Evolutionary conservation across 2,797 vertebrate genomes (phyloP), one percentile per base, ranked within the genome.

Genomic region (Telmatherina bonti): DNA sequence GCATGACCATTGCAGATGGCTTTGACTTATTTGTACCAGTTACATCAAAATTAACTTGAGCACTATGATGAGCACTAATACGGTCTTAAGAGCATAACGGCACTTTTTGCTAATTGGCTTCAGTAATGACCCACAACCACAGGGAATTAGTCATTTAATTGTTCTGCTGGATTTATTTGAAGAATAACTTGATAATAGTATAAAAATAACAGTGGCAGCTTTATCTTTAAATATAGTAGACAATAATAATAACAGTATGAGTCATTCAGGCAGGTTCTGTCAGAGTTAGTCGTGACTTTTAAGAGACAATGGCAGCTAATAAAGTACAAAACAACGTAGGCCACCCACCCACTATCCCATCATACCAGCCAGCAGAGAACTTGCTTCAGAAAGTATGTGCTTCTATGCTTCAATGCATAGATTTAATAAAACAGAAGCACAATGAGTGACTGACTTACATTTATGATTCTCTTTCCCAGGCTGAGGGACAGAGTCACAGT

Each of bases 401-500:
- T 62, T 75, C 60, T 72, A 67, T 63, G 4, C 22, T 45, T 45
- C 16, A 45, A 54, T 45, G 35, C 26, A 78, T 63, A 36, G 62
- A 67, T 45, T 30, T 10, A 16, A 43, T 68, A 7, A 0, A 67
- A 71, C 18, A 55, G 30, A 61, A 43, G 18, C 22, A 58, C 2
- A 30, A 5, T 52, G 6, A 18, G 11, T 43, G 56, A 76, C 30
- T 70, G 70, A 73, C 66, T 78, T 63, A 41, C 70, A 15, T 62
- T 12, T 7, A 0, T 59, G 33, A 15, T 41, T 74, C 58, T 77
- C 12, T 5, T 78, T 61, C 65, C 1, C 79, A 99, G 98, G 98
- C 92, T 99, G 82, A 96, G 96, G 75, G 97, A 98, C 93, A 93
- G 96, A 80, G 96, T 98, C 67, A 96, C 96, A 0, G 95, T 99